Evolutionary conservation across 2,888 invertebrate species (phyloP).

Genomic region (Rotaria magnacalcarata): DNA sequence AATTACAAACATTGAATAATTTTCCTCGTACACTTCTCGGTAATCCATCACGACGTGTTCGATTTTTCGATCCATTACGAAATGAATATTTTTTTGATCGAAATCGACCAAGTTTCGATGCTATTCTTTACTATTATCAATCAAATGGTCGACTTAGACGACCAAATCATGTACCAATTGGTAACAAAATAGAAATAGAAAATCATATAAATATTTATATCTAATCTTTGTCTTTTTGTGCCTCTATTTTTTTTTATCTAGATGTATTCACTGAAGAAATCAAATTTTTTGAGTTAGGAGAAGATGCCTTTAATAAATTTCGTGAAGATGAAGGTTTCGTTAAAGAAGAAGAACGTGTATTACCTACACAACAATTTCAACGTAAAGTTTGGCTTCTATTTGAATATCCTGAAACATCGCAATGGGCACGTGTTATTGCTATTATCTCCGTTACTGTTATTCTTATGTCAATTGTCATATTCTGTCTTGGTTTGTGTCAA

Average conservation of each 20-base stretch:
- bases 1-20: constrained; percentile 92
- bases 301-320: constrained; percentile 67
- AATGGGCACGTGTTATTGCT: constrained; percentile 94
- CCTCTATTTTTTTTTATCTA: neutral
- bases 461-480: constrained; percentile 95
- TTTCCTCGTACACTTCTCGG: constrained; percentile 97
- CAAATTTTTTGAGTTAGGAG: constrained; percentile 97
- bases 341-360: constrained; percentile 94
- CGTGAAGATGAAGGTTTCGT: constrained; percentile 90
- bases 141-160: constrained; percentile 84
- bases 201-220: too few species aligned
- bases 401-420: constrained; percentile 98
- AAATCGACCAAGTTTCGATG: constrained; percentile 97
- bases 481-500: constrained; percentile 65
- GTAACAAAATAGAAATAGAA: neutral
- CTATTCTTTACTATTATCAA: constrained; percentile 98
- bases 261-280: constrained; percentile 99
- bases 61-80: constrained; percentile 92
- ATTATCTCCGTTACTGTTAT: constrained; percentile 98
- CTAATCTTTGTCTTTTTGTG: neutral
- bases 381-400: constrained; percentile 96
- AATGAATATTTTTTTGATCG: constrained; percentile 99
- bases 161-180: constrained; percentile 87
- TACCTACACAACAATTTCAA: constrained; percentile 92
- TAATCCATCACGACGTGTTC: constrained; percentile 71